Conservation (phyloP, 1,140 invertebrate species). For the Zaprionus ghesquierei region DNA sequence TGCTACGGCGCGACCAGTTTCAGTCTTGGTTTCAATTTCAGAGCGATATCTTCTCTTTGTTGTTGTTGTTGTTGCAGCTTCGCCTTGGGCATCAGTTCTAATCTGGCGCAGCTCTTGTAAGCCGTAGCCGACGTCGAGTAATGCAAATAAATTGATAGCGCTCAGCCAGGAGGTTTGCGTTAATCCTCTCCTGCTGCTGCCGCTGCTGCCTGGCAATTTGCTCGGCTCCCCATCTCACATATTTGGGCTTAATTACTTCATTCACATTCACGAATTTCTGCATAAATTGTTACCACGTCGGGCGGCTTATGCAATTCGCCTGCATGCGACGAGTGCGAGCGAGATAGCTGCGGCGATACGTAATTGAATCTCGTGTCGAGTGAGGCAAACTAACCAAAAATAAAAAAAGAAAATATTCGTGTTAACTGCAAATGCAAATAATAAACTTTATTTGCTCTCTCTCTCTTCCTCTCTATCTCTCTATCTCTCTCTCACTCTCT, state of each 20-base stretch:
- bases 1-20: background rate
- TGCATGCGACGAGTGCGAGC: background rate
- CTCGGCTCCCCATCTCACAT: conserved; percentile 12
- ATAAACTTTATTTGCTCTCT: conserved; percentile 29
- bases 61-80: background rate
- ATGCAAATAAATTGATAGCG: conserved; percentile 53
- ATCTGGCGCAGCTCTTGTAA: background rate
- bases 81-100: conserved; percentile 30
- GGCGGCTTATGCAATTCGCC: conserved; percentile 29
- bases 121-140: conserved; percentile 1
- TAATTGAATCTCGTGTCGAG: conserved; percentile 42
- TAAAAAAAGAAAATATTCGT: conserved; percentile 45
- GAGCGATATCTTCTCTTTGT: background rate
- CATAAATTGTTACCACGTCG: conserved; percentile 29
- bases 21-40: background rate
- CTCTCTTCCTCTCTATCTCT: background rate
- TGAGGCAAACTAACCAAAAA: conserved; percentile 13
- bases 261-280: conserved; percentile 44
- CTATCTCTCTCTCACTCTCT: background rate
- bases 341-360: background rate
- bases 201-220: conserved; percentile 9
- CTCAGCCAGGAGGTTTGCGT: background rate
- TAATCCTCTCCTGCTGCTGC: background rate
- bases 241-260: conserved; percentile 62
- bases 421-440: conserved; percentile 51